A percentile compares a stretch with the other conserved stretches of the same genome.
Evolutionary conservation across 2,113 vertebrate genomes (phyloP).

Genomic region (Typhlomys cinereus): DNA sequence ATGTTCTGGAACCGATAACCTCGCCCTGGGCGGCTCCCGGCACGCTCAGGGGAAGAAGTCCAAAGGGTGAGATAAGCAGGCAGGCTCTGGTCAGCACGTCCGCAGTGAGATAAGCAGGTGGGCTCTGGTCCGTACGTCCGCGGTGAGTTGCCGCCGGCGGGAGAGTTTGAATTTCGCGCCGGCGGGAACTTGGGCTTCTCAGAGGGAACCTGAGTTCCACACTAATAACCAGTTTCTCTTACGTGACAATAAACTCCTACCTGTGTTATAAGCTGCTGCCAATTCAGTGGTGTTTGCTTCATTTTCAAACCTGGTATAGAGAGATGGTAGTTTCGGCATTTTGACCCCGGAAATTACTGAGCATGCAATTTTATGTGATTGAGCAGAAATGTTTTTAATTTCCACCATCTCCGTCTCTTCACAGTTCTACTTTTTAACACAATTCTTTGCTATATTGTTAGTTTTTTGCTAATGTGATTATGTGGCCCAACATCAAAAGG

Average conservation of each 20-base stretch:
- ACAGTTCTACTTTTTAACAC: slow-evolving; percentile 78
- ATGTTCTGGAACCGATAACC: no score
- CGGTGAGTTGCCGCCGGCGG: no score
- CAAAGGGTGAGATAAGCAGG: no score
- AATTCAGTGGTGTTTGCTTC: slow-evolving; percentile 41
- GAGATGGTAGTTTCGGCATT: slow-evolving; percentile 25
- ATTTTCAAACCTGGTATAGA: slow-evolving; percentile 42
- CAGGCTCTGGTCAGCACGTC: no score
- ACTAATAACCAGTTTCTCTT: slow-evolving; percentile 15
- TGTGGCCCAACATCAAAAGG: slow-evolving; percentile 80
- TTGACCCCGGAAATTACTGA: slow-evolving; percentile 61
- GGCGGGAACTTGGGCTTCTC: no score
- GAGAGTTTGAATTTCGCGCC: no score
- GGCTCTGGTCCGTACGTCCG: no score
- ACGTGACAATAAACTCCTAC: background rate
- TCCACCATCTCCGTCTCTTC: slow-evolving; percentile 81
- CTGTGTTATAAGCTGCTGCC: background rate
- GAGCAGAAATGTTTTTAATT: slow-evolving; percentile 79
- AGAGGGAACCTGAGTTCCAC: no score
- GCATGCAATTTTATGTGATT: slow-evolving; percentile 79
- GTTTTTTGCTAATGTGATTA: slow-evolving; percentile 79
- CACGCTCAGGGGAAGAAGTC: no score
- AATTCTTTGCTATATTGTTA: slow-evolving; percentile 81
- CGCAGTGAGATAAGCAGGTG: no score
- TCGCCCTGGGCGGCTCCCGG: no score